Evolutionary conservation across 2,113 vertebrate genomes (phyloP).

Genomic region (Phoenicopterus ruber): DNA sequence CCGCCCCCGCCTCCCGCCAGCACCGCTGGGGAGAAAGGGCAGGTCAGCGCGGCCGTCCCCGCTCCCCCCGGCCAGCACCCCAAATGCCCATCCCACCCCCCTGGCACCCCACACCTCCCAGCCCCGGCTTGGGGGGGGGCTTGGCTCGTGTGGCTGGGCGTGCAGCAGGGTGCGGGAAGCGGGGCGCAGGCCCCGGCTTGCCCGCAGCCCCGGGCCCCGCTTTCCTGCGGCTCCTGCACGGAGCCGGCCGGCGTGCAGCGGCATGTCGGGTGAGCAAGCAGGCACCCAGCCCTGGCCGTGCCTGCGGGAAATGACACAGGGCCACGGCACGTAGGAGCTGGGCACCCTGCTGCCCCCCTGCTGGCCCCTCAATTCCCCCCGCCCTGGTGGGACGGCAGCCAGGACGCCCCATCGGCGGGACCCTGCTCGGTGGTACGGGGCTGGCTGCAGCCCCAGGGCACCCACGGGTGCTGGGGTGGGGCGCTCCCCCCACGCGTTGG

Average conservation of each 20-base stretch:
- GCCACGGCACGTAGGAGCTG: slow-evolving; percentile 23
- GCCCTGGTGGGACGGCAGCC: background rate
- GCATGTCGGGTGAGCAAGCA: slow-evolving; percentile 59
- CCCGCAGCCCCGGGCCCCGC: slow-evolving; percentile 49
- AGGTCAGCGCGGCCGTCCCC: background rate
- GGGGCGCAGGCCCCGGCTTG: slow-evolving; percentile 23
- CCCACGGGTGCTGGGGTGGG: background rate
- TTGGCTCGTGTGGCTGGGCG: background rate
- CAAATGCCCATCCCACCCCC: background rate
- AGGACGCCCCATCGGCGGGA: background rate
- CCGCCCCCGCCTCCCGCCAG: slow-evolving; percentile 76
- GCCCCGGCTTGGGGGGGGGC: background rate
- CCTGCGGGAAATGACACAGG: slow-evolving; percentile 53
- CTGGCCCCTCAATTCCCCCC: background rate
- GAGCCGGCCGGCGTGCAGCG: slow-evolving; percentile 38
- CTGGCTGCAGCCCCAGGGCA: background rate
- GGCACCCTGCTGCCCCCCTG: background rate
- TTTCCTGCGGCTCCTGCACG: slow-evolving; percentile 46
- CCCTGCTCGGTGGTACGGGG: background rate
- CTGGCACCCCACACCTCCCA: background rate
- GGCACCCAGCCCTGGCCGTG: slow-evolving; percentile 40
- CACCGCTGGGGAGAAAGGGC: slow-evolving; percentile 75
- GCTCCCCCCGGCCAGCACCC: background rate
- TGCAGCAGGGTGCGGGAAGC: background rate
- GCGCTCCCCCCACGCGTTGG: background rate